Evolutionary conservation across 2,113 vertebrate genomes (phyloP).

Genomic region (Platycercus adscitus): DNA sequence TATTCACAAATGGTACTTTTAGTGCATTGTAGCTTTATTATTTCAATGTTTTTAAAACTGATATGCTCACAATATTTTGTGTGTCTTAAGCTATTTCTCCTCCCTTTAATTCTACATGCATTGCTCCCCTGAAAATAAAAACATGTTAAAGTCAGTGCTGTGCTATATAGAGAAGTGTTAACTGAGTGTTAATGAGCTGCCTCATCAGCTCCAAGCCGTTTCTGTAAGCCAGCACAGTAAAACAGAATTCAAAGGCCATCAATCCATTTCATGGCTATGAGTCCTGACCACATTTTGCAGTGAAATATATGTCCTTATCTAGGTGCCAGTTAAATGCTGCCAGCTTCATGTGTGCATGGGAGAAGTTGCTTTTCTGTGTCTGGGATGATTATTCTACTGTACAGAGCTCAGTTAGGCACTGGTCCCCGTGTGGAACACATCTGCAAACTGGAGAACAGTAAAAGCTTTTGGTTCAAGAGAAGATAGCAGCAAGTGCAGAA

Average conservation of each 20-base stretch:
- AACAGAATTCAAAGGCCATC: slow-evolving; percentile 63
- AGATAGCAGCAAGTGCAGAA: background rate
- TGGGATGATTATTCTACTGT: background rate
- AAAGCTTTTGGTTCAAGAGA: background rate
- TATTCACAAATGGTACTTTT: background rate
- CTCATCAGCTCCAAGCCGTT: slow-evolving; percentile 53
- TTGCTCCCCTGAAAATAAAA: slow-evolving; percentile 70
- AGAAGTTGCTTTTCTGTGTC: background rate
- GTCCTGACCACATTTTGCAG: slow-evolving; percentile 57
- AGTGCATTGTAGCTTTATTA: background rate
- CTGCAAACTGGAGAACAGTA: background rate
- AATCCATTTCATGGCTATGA: slow-evolving; percentile 20
- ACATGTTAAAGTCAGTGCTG: slow-evolving; percentile 69
- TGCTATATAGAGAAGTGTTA: slow-evolving; percentile 70
- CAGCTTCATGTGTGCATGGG: background rate
- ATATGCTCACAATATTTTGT: slow-evolving; percentile 53
- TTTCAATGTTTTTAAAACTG: background rate
- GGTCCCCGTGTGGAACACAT: background rate
- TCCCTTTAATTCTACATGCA: slow-evolving; percentile 63
- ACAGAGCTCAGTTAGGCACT: background rate
- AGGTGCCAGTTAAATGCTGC: slow-evolving; percentile 55
- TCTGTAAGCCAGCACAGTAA: slow-evolving; percentile 61
- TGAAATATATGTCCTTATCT: slow-evolving; percentile 62
- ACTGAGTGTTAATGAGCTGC: slow-evolving; percentile 78
- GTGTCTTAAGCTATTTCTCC: slow-evolving; percentile 62